Evolutionary conservation across 2,113 vertebrate genomes (phyloP).

Genomic region (Hippoglossus stenolepis): DNA sequence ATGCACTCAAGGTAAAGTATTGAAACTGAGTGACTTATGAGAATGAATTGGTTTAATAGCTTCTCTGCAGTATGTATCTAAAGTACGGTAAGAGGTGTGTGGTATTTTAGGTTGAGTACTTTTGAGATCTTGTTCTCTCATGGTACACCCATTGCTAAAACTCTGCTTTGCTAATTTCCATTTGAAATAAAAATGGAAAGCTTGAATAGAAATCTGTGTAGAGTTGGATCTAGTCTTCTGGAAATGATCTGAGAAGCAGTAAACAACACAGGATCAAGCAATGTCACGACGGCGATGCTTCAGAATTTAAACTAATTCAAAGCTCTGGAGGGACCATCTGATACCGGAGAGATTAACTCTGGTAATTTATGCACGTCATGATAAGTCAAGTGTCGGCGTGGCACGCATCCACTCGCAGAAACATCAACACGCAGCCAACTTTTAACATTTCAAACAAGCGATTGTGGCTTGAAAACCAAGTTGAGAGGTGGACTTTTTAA

Average conservation of each 20-base stretch:
- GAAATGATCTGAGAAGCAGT: constrained; percentile 55
- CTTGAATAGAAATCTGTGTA: constrained; percentile 32
- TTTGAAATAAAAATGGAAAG: constrained; percentile 48
- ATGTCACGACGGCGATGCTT: constrained; percentile 57
- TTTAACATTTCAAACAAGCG: constrained; percentile 54
- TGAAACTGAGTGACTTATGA: neutral
- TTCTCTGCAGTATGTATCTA: neutral
- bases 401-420: constrained; percentile 31
- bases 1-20: constrained; percentile 89
- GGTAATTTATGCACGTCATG: constrained; percentile 65
- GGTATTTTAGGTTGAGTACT: constrained; percentile 12
- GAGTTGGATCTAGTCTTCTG: constrained; percentile 57
- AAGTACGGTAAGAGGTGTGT: neutral
- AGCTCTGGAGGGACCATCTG: constrained; percentile 67
- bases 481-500: constrained; percentile 56
- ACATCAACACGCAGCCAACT: constrained; percentile 10
- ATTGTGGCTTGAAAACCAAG: constrained; percentile 42
- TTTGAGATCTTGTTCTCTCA: constrained; percentile 19
- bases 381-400: constrained; percentile 61
- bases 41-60: neutral
- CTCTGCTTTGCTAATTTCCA: constrained; percentile 30
- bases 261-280: constrained; percentile 75
- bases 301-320: constrained; percentile 66
- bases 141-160: constrained; percentile 2
- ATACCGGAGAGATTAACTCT: constrained; percentile 66